These are phyloP conservation scores for Echinops telfairi DNA, from an alignment of 2,113 vertebrate species.

Conservation along the genomic window DNA sequence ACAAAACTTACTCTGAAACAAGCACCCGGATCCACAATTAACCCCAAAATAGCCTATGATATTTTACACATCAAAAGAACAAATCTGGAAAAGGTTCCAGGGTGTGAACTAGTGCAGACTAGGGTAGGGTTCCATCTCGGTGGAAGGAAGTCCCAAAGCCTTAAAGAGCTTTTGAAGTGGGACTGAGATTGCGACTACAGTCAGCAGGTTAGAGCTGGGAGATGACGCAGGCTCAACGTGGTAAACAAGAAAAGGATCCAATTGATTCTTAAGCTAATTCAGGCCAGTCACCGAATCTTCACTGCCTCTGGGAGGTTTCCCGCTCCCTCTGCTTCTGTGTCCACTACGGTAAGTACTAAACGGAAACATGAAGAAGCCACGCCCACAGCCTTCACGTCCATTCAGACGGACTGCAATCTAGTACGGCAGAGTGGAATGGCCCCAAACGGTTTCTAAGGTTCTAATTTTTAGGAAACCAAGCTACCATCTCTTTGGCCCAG, in stretches of 20 bases:
- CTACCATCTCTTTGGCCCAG: neutral
- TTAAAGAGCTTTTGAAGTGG: neutral
- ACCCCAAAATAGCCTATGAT: neutral
- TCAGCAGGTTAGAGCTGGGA: neutral
- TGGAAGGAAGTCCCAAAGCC: conserved; percentile 7
- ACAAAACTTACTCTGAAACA: neutral
- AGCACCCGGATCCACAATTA: neutral
- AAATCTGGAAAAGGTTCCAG: neutral
- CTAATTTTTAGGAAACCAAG: neutral
- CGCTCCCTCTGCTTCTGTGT: neutral
- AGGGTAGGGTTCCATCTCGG: neutral
- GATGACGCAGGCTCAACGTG: neutral
- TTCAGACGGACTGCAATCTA: neutral
- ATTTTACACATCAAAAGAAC: neutral
- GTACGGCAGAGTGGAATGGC: neutral
- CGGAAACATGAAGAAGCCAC: neutral
- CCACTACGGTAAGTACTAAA: too few species aligned
- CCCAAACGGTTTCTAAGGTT: neutral
- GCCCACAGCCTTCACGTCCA: neutral
- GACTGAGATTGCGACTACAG: neutral
- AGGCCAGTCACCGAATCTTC: too few species aligned
- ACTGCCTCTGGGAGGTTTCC: neutral
- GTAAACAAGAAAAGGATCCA: neutral
- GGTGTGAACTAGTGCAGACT: neutral
- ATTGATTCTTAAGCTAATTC: neutral